Evolutionary conservation across 2,113 vertebrate genomes (phyloP).

Genomic region (Tetrax tetrax): DNA sequence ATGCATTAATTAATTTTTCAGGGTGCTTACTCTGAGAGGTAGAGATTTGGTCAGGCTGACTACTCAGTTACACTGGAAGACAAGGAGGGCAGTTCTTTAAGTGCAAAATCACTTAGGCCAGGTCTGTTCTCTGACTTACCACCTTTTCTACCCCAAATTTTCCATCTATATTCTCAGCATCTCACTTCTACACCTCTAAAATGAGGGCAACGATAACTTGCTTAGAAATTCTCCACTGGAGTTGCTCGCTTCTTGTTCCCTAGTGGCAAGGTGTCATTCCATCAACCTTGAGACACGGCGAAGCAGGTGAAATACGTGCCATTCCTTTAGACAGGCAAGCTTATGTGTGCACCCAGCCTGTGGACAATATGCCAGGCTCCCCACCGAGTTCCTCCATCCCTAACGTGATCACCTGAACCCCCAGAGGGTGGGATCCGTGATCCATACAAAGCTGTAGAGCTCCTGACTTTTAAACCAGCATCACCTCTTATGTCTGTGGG

Average conservation of each 20-base stretch:
- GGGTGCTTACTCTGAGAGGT: background rate
- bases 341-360: background rate
- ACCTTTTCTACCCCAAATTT: background rate
- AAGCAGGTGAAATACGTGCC: background rate
- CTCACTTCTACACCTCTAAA: background rate
- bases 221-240: background rate
- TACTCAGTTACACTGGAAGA: background rate
- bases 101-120: background rate
- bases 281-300: fast-evolving
- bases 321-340: background rate
- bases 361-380: background rate
- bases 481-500: background rate
- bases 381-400: background rate
- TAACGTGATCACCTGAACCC: fast-evolving
- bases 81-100: background rate
- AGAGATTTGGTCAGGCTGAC: background rate
- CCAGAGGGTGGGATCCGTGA: background rate
- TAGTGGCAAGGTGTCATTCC: background rate
- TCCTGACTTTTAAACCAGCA: background rate
- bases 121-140: background rate
- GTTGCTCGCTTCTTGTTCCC: background rate
- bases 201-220: background rate
- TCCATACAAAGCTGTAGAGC: background rate
- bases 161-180: background rate
- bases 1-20: background rate